phyloP scores from a whole-genome alignment of 53 echinoderm and acorn worm species.

The Henricia sp. region DNA sequence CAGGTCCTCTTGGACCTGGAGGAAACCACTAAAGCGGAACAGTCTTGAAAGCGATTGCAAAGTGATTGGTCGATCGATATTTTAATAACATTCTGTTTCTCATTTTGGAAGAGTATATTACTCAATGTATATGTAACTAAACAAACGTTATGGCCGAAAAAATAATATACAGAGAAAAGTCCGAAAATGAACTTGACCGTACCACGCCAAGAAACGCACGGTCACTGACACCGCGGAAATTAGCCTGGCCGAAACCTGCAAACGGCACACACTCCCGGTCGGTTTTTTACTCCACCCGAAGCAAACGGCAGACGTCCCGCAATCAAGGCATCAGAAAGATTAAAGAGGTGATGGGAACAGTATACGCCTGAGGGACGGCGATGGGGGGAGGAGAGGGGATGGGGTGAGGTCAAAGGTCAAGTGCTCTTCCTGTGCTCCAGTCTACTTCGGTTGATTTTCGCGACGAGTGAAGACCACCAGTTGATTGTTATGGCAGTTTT shows the following conservation, averaged over 20 bases:
- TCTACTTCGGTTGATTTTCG: neutral
- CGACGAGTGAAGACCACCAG: slow-evolving; percentile 55
- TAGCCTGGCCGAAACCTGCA: neutral
- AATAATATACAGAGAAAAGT: neutral
- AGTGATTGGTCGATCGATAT: no score
- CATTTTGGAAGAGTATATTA: no score
- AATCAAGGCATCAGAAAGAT: slow-evolving; percentile 29
- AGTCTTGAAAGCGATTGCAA: no score
- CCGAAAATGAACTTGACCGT: neutral
- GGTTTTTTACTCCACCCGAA: neutral
- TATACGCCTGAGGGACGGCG: slow-evolving; percentile 2
- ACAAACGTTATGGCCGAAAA: no score
- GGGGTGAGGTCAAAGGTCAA: slow-evolving; percentile 19
- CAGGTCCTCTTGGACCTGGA: no score
- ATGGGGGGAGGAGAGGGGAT: slow-evolving; percentile 9
- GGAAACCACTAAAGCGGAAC: no score
- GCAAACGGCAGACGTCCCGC: slow-evolving; percentile 12
- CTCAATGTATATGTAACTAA: no score
- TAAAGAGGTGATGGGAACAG: slow-evolving; percentile 42
- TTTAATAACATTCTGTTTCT: no score
- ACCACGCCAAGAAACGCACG: slow-evolving; percentile 31
- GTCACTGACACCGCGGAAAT: slow-evolving; percentile 31
- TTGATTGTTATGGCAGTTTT: slow-evolving; percentile 12
- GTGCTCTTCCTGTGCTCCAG: neutral
- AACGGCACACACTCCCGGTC: neutral